These are phyloP conservation scores for Chymomyza caudatula DNA, from an alignment of 2,888 invertebrate species.

Conservation along the genomic window DNA sequence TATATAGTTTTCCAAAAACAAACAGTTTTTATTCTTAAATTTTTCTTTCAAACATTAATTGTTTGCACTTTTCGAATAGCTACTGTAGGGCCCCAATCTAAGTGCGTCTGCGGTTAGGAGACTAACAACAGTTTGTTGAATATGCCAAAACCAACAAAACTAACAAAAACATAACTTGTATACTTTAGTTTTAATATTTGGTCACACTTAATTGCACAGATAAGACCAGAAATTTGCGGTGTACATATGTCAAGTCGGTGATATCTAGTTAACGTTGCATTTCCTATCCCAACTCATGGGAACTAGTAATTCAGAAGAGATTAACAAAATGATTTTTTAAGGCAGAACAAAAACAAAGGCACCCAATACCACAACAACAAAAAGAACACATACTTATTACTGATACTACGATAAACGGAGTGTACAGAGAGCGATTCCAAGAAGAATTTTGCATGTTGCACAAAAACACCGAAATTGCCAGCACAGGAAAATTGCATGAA, in stretches of 20 bases:
- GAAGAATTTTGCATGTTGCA: conserved; percentile 31
- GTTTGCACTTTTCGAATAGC: neutral
- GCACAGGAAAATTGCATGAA: conserved; percentile 21
- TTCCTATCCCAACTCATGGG: conserved; percentile 25
- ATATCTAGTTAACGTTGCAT: conserved; percentile 45
- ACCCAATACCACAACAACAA: no score
- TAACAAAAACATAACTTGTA: neutral
- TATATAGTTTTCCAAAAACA: no score
- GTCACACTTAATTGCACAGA: conserved; percentile 39
- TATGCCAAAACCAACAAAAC: conserved; percentile 9
- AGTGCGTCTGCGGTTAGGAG: neutral
- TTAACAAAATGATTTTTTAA: conserved; percentile 1
- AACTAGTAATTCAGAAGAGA: conserved; percentile 17
- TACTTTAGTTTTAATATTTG: conserved; percentile 22
- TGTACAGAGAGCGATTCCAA: conserved; percentile 15
- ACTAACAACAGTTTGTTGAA: conserved; percentile 24
- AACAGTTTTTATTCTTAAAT: no score
- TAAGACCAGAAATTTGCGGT: conserved; percentile 59
- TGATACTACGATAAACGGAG: neutral
- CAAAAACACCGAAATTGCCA: conserved; percentile 21
- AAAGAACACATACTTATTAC: no score
- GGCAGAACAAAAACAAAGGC: neutral
- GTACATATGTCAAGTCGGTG: neutral
- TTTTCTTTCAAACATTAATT: no score
- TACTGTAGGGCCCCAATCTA: neutral